Conservation (phyloP, 2,113 vertebrate genomes). For the Nesoenas mayeri region DNA sequence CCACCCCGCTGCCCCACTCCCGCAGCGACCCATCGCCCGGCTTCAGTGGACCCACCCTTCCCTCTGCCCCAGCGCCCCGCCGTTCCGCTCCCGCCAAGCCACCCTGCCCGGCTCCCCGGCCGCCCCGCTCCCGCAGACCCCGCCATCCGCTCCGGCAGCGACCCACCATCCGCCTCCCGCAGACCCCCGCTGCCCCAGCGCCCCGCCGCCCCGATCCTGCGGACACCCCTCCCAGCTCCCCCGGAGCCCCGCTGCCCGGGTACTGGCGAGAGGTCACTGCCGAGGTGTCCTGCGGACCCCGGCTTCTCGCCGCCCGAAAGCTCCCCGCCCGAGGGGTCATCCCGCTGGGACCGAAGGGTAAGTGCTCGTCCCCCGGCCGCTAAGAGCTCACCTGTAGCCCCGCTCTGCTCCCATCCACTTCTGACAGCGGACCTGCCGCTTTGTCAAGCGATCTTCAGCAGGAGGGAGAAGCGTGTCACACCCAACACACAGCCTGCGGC, state of each 20-base stretch:
- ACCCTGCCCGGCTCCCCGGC: too few relatives aligned
- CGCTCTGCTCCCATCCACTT: rapidly evolving
- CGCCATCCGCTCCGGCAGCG: too few relatives aligned
- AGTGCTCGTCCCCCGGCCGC: rapidly evolving
- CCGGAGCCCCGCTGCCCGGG: too few relatives aligned
- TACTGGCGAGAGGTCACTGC: background rate
- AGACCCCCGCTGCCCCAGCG: background rate
- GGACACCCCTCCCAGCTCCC: too few relatives aligned
- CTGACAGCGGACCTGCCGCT: rapidly evolving
- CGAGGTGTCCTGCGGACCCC: background rate
- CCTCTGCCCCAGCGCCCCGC: background rate
- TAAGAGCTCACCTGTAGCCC: background rate
- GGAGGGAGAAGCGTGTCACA: rapidly evolving
- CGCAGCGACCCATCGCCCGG: too few relatives aligned
- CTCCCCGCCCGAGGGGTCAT: too few relatives aligned
- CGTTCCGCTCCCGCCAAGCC: background rate
- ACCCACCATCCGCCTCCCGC: background rate
- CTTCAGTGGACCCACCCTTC: background rate
- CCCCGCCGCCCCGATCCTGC: background rate
- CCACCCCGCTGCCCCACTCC: background rate
- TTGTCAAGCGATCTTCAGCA: rapidly evolving
- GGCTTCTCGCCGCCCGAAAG: too few relatives aligned
- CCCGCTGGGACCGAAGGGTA: rapidly evolving
- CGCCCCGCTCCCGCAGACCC: background rate
- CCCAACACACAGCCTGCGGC: rapidly evolving